Percentiles rank a stretch among this genome's conserved stretches.
Evolutionary conservation across 2,888 invertebrate genomes (phyloP).

Genomic region (Eupithecia tripunctaria): DNA sequence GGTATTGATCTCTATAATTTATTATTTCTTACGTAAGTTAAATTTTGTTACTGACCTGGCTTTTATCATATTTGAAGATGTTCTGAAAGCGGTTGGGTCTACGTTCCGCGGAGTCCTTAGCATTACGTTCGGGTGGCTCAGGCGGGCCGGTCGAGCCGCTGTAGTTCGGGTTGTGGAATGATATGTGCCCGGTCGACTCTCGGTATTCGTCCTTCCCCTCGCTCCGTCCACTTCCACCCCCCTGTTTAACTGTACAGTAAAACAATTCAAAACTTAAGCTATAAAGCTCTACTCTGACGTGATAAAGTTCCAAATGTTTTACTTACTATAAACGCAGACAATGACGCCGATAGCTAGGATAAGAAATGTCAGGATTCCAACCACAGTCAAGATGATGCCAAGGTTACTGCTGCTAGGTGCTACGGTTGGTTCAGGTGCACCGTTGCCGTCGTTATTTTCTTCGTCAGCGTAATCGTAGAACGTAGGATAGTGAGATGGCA

Average conservation of each 20-base stretch:
- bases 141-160: constrained; percentile 72
- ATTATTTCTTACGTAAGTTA: neutral
- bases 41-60: constrained; percentile 85
- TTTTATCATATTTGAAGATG: constrained; percentile 91
- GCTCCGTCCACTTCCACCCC: constrained; percentile 45
- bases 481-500: constrained; percentile 72
- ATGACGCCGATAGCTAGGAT: constrained; percentile 51
- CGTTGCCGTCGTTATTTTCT: constrained; percentile 43
- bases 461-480: constrained; percentile 72
- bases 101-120: constrained; percentile 66
- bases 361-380: constrained; percentile 52
- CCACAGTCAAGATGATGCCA: constrained; percentile 56
- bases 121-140: constrained; percentile 65
- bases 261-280: constrained; percentile 33
- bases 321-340: constrained; percentile 58
- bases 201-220: constrained; percentile 74
- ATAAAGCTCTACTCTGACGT: constrained; percentile 8
- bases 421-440: constrained; percentile 55
- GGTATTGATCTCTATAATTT: too few species aligned
- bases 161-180: constrained; percentile 96
- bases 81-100: constrained; percentile 76
- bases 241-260: constrained; percentile 36
- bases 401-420: constrained; percentile 54
- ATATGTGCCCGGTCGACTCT: constrained; percentile 88
- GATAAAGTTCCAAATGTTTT: constrained; percentile 33